A percentile compares a stretch with the other conserved stretches of the same genome.
Conservation (phyloP, 2,888 invertebrate genomes). For the Hermaeophaga mercurialis region DNA sequence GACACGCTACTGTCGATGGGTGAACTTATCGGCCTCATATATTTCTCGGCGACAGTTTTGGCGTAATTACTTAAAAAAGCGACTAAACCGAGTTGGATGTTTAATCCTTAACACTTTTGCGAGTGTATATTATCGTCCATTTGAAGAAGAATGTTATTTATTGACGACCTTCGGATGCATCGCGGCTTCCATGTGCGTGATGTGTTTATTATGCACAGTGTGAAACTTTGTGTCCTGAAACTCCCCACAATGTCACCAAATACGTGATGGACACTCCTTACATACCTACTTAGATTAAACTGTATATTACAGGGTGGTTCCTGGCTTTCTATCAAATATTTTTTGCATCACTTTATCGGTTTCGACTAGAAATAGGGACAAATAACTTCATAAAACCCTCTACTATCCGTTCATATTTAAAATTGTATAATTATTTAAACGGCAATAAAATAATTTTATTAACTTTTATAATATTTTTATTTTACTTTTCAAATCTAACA, state of each 20-base stretch:
- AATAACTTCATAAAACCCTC: too few species aligned
- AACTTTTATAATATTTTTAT: too few species aligned
- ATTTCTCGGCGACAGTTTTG: conserved; percentile 1
- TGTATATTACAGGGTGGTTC: conserved; percentile 40
- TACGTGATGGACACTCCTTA: conserved; percentile 58
- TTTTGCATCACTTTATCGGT: too few species aligned
- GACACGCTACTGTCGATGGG: not conserved
- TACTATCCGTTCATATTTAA: too few species aligned
- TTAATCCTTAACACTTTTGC: conserved; percentile 23
- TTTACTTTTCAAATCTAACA: too few species aligned
- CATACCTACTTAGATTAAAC: conserved; percentile 50
- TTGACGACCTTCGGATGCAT: conserved; percentile 48
- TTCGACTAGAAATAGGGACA: too few species aligned
- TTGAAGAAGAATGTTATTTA: conserved; percentile 31
- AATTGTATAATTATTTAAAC: too few species aligned
- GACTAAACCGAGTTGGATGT: conserved; percentile 24
- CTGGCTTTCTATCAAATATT: too few species aligned
- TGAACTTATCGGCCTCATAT: not conserved
- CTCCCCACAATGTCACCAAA: conserved; percentile 58
- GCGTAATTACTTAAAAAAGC: conserved; percentile 12
- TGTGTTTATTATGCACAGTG: conserved; percentile 53
- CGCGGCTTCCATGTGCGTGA: conserved; percentile 48
- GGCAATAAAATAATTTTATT: too few species aligned
- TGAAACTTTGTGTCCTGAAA: conserved; percentile 53
- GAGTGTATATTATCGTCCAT: conserved; percentile 22